These are phyloP conservation scores for Palythoa grandis DNA, from an alignment of 92 coral and sea anemone species.

Conservation along the genomic window DNA sequence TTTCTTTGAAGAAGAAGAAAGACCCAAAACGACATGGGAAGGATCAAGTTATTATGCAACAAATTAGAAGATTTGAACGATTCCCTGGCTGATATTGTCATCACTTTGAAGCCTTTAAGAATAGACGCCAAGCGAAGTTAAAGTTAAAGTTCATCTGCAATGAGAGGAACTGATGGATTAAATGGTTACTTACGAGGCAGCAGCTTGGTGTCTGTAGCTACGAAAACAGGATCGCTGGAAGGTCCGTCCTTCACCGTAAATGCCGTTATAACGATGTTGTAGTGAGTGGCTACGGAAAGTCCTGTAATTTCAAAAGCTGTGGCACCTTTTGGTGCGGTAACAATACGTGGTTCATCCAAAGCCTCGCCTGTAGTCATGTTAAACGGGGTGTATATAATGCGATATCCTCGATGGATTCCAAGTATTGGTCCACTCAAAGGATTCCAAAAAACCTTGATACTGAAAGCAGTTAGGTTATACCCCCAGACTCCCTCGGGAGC, in stretches of 20 bases:
- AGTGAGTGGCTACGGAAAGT: conserved; percentile 47
- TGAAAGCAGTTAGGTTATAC: conserved; percentile 5
- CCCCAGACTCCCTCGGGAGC: conserved; percentile 29
- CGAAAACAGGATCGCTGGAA: conserved; percentile 10
- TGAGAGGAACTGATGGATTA: neutral
- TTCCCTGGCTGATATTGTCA: no score
- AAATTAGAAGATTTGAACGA: no score
- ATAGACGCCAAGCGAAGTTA: no score
- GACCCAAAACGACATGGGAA: no score
- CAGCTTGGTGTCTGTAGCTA: conserved; percentile 57
- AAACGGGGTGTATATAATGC: conserved; percentile 50
- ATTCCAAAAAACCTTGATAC: conserved; percentile 57
- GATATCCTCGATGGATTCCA: conserved; percentile 64
- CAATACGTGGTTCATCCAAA: conserved; percentile 2
- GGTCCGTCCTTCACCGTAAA: conserved; percentile 67
- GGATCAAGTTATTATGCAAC: no score
- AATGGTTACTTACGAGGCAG: conserved; percentile 68
- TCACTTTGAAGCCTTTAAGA: no score
- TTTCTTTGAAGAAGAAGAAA: no score
- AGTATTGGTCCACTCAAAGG: conserved; percentile 32
- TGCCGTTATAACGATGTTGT: conserved; percentile 54
- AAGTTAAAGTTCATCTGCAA: neutral
- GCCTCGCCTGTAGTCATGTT: conserved; percentile 39
- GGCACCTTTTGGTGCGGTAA: conserved; percentile 14
- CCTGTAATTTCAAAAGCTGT: conserved; percentile 10